Evolutionary conservation across 1,140 invertebrate species (phyloP).

Genomic region (Nephotettix cincticeps): DNA sequence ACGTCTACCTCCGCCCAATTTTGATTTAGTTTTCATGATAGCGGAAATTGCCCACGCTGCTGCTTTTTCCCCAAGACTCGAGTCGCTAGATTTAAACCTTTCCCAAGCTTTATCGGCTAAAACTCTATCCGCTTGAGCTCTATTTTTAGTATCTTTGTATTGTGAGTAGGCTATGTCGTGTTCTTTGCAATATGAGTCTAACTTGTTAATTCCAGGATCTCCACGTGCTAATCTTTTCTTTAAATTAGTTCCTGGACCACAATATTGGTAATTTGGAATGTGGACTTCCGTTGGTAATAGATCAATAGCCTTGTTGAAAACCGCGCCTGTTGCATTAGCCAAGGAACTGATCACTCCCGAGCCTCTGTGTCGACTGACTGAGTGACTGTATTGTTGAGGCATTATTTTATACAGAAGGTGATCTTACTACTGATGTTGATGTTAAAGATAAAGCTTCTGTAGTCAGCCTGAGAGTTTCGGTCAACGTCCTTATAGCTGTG

Average conservation of each 20-base stretch:
- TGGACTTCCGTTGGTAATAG: conserved; percentile 49
- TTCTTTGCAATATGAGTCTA: conserved; percentile 48
- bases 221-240: conserved; percentile 45
- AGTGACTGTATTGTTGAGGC: too few relatives aligned
- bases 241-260: conserved; percentile 51
- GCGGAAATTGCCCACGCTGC: conserved; percentile 41
- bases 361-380: too few relatives aligned
- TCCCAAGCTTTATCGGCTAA: conserved; percentile 46
- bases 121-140: conserved; percentile 47
- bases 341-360: too few relatives aligned
- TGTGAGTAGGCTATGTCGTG: conserved; percentile 50
- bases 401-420: too few relatives aligned
- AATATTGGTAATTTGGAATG: conserved; percentile 50
- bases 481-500: too few relatives aligned
- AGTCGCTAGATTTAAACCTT: conserved; percentile 45
- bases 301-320: too few relatives aligned
- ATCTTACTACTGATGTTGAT: too few relatives aligned
- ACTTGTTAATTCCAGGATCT: conserved; percentile 47
- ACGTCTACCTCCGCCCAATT: conserved; percentile 41
- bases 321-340: too few relatives aligned
- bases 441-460: too few relatives aligned
- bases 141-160: conserved; percentile 42
- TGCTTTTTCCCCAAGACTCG: conserved; percentile 42
- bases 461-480: too few relatives aligned
- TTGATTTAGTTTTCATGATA: conserved; percentile 44